Conservation (phyloP, 2,797 vertebrate species). For the Oceanodroma leucorhoa region DNA sequence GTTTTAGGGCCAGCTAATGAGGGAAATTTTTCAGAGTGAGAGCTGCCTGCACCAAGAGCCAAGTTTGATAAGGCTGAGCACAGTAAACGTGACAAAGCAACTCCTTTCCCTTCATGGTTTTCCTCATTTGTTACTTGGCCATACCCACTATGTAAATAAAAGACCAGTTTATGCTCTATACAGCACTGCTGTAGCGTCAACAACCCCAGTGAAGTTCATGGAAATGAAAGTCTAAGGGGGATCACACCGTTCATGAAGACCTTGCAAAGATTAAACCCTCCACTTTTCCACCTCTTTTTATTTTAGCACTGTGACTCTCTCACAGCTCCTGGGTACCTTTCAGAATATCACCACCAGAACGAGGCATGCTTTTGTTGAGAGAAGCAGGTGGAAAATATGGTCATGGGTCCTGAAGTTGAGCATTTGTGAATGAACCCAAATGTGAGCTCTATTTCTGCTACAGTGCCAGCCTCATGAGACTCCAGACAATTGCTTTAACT, state of each 20-base stretch:
- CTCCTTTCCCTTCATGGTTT: not conserved
- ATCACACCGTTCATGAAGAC: not conserved
- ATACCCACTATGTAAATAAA: not conserved
- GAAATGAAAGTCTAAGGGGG: not conserved
- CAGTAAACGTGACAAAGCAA: not conserved
- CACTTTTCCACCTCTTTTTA: slow-evolving; percentile 14
- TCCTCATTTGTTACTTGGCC: not conserved
- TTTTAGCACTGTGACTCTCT: not conserved
- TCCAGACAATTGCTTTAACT: not conserved
- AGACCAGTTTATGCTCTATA: not conserved
- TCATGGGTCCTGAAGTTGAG: not conserved
- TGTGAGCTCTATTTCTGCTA: not conserved
- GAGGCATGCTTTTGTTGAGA: not conserved
- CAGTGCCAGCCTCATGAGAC: not conserved
- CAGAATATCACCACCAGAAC: not conserved
- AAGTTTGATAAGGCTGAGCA: not conserved
- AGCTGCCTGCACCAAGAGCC: not conserved
- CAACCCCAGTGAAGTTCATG: not conserved
- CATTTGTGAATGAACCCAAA: not conserved
- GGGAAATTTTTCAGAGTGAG: slow-evolving; percentile 22
- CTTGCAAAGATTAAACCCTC: slow-evolving; percentile 10
- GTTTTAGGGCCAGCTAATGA: slow-evolving; percentile 57
- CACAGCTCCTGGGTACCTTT: not conserved
- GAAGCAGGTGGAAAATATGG: not conserved
- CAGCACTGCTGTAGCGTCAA: not conserved